Evolutionary conservation across 2,888 invertebrate genomes (phyloP).

Genomic region (Drosophila paucipuncta): DNA sequence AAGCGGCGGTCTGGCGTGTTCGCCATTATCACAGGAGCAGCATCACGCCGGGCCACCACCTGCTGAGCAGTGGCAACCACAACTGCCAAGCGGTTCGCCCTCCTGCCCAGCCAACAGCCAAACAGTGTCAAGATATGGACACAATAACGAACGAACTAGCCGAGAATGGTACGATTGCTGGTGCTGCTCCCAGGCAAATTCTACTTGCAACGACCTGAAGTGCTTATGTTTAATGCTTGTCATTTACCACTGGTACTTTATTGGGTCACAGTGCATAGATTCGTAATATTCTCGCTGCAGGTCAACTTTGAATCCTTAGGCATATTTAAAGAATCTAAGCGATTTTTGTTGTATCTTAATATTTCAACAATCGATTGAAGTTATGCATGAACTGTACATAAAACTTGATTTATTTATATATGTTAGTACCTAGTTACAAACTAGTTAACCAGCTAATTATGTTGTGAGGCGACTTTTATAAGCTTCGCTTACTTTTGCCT

Average conservation of each 20-base stretch:
- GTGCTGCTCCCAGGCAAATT: neutral
- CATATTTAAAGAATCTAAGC: neutral
- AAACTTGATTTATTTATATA: neutral
- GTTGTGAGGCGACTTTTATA: neutral
- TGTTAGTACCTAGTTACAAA: neutral
- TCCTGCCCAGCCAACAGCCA: conserved; percentile 43
- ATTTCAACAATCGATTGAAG: neutral
- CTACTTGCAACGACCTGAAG: conserved; percentile 31
- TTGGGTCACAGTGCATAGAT: conserved; percentile 40
- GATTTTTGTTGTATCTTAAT: neutral
- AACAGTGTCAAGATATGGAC: conserved; percentile 64
- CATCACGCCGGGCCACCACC: conserved; percentile 77
- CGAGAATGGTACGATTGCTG: conserved; percentile 18
- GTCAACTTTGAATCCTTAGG: neutral
- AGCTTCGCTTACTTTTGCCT: neutral
- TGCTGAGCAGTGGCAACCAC: conserved; percentile 67
- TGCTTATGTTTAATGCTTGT: conserved; percentile 48
- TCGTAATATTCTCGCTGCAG: neutral
- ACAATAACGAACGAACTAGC: conserved; percentile 56
- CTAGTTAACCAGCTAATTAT: neutral
- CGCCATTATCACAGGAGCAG: conserved; percentile 77
- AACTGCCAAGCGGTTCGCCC: conserved; percentile 45
- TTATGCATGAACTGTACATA: neutral
- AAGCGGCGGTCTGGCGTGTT: conserved; percentile 72
- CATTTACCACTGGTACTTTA: conserved; percentile 34